Conservation (phyloP, 2,888 invertebrate genomes). For the Drosophila crucigera region DNA sequence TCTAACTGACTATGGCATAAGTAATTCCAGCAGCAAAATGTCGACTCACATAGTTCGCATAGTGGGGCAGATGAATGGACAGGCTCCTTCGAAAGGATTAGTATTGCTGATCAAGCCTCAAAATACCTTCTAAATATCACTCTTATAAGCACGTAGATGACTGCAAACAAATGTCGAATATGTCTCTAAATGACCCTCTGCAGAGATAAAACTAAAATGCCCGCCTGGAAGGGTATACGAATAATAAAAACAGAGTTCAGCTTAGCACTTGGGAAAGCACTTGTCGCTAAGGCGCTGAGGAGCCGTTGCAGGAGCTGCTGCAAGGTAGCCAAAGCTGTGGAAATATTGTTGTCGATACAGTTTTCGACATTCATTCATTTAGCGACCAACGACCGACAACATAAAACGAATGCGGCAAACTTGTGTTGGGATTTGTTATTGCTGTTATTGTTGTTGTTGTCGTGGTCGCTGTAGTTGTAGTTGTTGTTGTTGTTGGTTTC, state of each 20-base stretch:
- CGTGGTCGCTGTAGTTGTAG: slow-evolving; percentile 25
- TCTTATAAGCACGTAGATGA: neutral
- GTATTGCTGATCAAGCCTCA: no score
- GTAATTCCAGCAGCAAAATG: neutral
- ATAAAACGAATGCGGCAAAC: slow-evolving; percentile 61
- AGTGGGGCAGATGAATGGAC: neutral
- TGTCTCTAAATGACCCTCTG: neutral
- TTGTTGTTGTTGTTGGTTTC: slow-evolving; percentile 63
- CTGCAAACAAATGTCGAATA: no score
- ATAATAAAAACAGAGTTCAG: slow-evolving; percentile 16
- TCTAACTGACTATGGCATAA: neutral
- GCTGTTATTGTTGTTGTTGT: slow-evolving; percentile 30
- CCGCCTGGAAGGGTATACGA: neutral
- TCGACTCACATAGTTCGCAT: neutral
- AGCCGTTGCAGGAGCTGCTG: slow-evolving; percentile 20
- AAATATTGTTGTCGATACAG: slow-evolving; percentile 83
- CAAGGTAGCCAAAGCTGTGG: slow-evolving; percentile 31
- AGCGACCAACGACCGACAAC: slow-evolving; percentile 64
- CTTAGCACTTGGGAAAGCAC: slow-evolving; percentile 63
- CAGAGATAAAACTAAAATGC: neutral
- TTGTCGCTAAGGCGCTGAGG: slow-evolving; percentile 43
- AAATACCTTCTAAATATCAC: neutral
- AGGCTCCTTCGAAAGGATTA: neutral
- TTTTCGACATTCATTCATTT: slow-evolving; percentile 84
- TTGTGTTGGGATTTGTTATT: slow-evolving; percentile 38